phyloP scores from a whole-genome alignment of 2,113 vertebrate genomes.

The Sigmodon hispidus region DNA sequence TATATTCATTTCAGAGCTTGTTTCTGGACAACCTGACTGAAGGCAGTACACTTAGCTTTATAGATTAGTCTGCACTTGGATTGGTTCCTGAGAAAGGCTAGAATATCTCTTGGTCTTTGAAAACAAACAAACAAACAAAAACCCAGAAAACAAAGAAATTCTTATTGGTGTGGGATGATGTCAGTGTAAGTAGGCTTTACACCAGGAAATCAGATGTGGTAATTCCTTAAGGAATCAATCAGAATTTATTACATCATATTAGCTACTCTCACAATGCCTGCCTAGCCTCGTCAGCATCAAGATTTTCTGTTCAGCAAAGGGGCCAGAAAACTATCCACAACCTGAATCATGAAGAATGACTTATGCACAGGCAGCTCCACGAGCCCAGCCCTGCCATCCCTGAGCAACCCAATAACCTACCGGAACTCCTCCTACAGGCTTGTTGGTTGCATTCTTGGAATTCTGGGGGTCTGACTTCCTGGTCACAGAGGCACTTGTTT shows the following conservation, averaged over 20 bases:
- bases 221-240: neutral
- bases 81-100: neutral
- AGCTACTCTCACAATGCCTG: neutral
- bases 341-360: fast-evolving
- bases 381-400: neutral
- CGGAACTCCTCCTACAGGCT: constrained; percentile 80
- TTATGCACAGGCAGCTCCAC: neutral
- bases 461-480: constrained; percentile 77
- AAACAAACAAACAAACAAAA: no score
- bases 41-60: neutral
- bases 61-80: neutral
- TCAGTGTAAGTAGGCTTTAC: neutral
- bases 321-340: neutral
- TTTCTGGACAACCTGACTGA: neutral
- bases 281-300: neutral
- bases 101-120: neutral
- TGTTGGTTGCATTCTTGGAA: constrained; percentile 83
- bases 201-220: neutral
- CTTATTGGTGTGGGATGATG: neutral
- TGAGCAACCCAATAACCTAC: constrained; percentile 65
- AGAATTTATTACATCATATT: neutral
- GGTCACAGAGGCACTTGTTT: constrained; percentile 78
- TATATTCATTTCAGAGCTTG: neutral
- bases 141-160: neutral
- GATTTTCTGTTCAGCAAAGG: neutral